Base-by-base conservation (phyloP, 2,113 vertebrate species). In the Antigone vipio region DNA sequence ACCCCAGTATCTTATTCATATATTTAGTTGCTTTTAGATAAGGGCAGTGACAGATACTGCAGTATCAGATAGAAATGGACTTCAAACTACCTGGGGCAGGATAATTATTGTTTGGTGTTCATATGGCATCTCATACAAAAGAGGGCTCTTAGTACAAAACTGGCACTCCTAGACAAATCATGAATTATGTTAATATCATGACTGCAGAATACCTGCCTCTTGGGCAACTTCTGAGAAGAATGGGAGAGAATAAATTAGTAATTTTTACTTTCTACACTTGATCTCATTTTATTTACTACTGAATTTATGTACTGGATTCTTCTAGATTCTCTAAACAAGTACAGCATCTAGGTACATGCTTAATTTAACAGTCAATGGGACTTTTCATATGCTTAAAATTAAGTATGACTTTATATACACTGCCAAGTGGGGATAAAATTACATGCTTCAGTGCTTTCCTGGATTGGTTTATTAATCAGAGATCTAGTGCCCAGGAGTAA, bases 381-480 rank as follows among this genome's bases (percentile, higher is more conserved):
- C 38, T 77, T 93, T 24, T 56, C 34, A 49, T 26, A 27, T 44
- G 5, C 30, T 87, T 89, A 69, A 87, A 86, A 89, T 78, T 73
- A 95, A 94, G 27, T 64, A 71, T 63, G 78, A 63, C 56, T 93
- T 92, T 53, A 67, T 67, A 52, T 81, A 81, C 56, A 78, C 47
- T 82, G 8, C 21, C 60, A 81, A 96, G 64, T 47, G 87, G 88
- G 30, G 64, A 66, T 80, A 85, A 95, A 93, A 96, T 88, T 85
- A 85, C 32, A 78, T 85, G 74, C 78, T 71, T 78, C 82, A 66
- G 19, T 85, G 77, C 38, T 88, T 75, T 71, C 52, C 44, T 66
- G 81, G 35, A 55, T 53, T 87, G 52, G 45, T 53, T 47, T 66
- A 49, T 81, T 95, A 78, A 38, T 74, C 56, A 88, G 80, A 67